Conservation (phyloP, 2,797 vertebrate genomes). For the Notoglanidium macrostoma region DNA sequence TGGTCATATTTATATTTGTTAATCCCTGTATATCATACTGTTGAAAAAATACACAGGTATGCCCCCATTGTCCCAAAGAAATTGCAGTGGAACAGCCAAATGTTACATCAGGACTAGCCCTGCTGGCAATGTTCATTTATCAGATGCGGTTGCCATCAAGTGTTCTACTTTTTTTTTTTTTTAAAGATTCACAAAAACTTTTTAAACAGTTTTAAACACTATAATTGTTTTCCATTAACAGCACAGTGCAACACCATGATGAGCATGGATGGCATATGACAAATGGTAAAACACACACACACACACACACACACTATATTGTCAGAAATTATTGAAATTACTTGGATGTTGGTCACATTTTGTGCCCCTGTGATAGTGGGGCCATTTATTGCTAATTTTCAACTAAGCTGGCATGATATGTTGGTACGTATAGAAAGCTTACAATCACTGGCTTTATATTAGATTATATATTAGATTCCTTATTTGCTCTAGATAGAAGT, state of each 20-base stretch:
- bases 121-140: conserved; percentile 30
- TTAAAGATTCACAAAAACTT: neutral
- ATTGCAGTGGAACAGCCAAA: conserved; percentile 15
- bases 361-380: neutral
- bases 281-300: neutral
- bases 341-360: neutral
- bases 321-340: neutral
- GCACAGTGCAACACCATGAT: neutral
- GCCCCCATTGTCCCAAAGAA: neutral
- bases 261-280: neutral
- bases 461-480: too few species aligned
- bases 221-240: neutral
- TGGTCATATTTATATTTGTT: conserved; percentile 7
- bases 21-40: neutral
- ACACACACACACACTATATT: neutral
- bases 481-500: neutral
- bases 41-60: neutral
- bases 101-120: conserved; percentile 11
- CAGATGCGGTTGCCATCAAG: neutral
- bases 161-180: neutral
- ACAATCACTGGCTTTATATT: neutral
- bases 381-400: neutral
- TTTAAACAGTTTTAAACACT: neutral
- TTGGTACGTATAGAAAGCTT: neutral
- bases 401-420: neutral